phyloP scores from a whole-genome alignment of 2,797 vertebrate genomes.

The Sciaenops ocellatus region DNA sequence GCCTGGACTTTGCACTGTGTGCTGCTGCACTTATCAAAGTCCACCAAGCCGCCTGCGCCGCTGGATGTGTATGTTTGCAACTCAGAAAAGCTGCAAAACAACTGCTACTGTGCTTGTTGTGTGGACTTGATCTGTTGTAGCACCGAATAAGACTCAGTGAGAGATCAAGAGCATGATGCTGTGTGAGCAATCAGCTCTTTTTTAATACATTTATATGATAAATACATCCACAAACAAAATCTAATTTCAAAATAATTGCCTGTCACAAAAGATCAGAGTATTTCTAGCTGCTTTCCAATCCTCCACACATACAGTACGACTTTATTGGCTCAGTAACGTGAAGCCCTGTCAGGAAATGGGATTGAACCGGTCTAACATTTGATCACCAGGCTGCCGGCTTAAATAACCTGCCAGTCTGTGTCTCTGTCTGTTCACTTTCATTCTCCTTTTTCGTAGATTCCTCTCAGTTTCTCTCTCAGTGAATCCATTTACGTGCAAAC shows the following conservation, averaged over 20 bases:
- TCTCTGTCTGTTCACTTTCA: conserved; percentile 17
- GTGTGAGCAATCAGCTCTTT: not conserved
- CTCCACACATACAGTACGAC: not conserved
- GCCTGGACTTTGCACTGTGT: conserved; percentile 8
- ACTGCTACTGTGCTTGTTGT: not conserved
- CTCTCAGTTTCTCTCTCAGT: conserved; percentile 23
- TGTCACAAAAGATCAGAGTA: not conserved
- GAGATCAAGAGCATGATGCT: not conserved
- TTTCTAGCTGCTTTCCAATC: not conserved
- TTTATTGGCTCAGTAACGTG: not conserved
- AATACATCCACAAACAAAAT: conserved; percentile 1
- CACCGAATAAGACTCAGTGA: not conserved
- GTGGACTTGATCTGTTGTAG: conserved; percentile 1
- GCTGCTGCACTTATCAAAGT: conserved; percentile 30
- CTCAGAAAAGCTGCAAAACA: not conserved
- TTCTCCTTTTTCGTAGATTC: conserved; percentile 22
- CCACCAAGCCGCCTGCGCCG: not conserved
- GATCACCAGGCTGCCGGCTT: not conserved
- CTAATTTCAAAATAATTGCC: conserved; percentile 25
- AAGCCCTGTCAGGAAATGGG: not conserved
- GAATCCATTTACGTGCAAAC: conserved; percentile 29
- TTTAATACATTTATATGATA: not conserved
- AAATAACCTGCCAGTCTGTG: conserved; percentile 14
- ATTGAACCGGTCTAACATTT: conserved; percentile 11
- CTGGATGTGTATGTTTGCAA: not conserved